Conservation (phyloP, 2,888 invertebrate genomes). For the Aricia artaxerxes region DNA sequence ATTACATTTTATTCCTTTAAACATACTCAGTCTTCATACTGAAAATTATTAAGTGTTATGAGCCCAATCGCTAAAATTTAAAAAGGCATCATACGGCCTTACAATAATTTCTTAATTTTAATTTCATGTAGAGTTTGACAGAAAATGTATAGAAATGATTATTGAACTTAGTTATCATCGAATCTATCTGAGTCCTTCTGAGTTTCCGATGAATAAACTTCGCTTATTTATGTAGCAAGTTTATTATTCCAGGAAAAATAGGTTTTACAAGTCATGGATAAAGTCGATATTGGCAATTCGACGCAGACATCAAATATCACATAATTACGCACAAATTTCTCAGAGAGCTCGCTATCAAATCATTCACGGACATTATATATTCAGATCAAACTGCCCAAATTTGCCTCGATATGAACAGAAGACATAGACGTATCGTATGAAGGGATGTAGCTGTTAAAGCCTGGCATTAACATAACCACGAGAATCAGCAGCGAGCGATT, state of each 20-base stretch:
- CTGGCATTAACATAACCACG: too few relatives aligned
- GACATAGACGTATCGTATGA: neutral
- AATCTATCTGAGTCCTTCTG: too few relatives aligned
- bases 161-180: too few relatives aligned
- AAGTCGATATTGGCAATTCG: neutral
- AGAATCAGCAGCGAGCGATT: too few relatives aligned
- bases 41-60: neutral
- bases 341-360: slow-evolving; percentile 3
- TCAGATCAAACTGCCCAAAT: slow-evolving; percentile 9
- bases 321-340: slow-evolving; percentile 16
- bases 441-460: neutral
- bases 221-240: too few relatives aligned
- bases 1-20: neutral
- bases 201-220: too few relatives aligned
- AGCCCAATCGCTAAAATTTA: neutral
- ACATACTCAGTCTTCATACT: neutral
- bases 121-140: too few relatives aligned
- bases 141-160: too few relatives aligned
- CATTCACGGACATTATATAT: slow-evolving; percentile 14
- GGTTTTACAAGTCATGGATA: too few relatives aligned
- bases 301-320: neutral
- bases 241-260: too few relatives aligned
- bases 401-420: slow-evolving; percentile 6
- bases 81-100: too few relatives aligned
- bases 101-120: too few relatives aligned